Evolutionary conservation across 2,797 vertebrate genomes (phyloP), one percentile per base, ranked within the genome.

Genomic region (Thalassophryne amazonica): DNA sequence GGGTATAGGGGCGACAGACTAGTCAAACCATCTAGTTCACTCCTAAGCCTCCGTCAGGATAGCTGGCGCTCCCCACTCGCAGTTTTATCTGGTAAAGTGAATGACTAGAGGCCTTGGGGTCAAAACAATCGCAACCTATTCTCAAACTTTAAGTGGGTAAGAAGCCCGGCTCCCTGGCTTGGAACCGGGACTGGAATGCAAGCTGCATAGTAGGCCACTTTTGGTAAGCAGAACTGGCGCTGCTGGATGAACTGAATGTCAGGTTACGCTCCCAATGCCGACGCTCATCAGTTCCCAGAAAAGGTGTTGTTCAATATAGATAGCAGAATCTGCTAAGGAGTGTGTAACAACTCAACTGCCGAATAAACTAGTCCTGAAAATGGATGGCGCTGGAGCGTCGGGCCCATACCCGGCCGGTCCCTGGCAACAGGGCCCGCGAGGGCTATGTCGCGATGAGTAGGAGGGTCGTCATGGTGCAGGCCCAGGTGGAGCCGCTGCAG

Each of bases 251-350:
- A 35, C 45, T 31, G 21, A 48, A 34, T 31, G 45, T 22, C 20
- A 31, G 13, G 45, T 34, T 48, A 48, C 48, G 31, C 45, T 21
- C 31, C 45, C 13, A n/a, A 38, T 28, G 20, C 7, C n/a, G 3
- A 38, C 31, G 31, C 22, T 34, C 30, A 53, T 53, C 25, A 49
- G 46, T 37, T 32, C 33, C 46, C 22, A 37, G 11, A 29, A 21
- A 37, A 49, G 54, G 51, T 66, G 66, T 69, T 70, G 67, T 45
- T 65, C 35, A 65, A 68, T 72, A 53, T 31, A 72, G 63, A 76
- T 57, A 61, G 51, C 39, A 43, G 49, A 73, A 57, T 56, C 60
- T 46, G 31, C 73, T 66, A 64, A 73, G 55, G 43, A 60, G 61
- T 61, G 47, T 54, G 41, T 41, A 68, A 60, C 54, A 68, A 64